phyloP scores from a whole-genome alignment of 2,888 invertebrate genomes.

The Pseudococcus viburni region DNA sequence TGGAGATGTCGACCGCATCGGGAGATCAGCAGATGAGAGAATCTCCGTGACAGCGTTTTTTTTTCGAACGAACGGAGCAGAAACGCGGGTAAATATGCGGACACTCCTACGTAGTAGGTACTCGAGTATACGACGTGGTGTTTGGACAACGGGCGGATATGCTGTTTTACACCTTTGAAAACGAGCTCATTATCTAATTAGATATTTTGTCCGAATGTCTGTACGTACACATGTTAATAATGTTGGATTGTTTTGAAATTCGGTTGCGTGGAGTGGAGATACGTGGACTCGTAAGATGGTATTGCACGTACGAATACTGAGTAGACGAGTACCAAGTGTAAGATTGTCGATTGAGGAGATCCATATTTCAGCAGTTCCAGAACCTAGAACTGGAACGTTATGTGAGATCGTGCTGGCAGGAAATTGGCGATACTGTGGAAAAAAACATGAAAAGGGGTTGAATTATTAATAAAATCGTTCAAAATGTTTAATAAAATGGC shows the following conservation, averaged over 20 bases:
- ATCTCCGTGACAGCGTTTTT: background rate
- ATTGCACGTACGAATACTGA: no score
- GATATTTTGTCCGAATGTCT: slow-evolving; percentile 5
- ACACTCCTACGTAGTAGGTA: slow-evolving; percentile 5
- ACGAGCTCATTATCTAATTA: slow-evolving; percentile 51
- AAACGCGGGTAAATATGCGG: slow-evolving; percentile 32
- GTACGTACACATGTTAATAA: background rate
- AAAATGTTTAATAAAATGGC: no score
- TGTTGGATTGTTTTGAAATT: background rate
- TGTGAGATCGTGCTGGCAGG: no score
- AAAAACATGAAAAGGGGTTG: no score
- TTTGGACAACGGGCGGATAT: background rate
- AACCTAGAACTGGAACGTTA: no score
- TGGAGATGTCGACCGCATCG: background rate
- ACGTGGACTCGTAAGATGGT: background rate
- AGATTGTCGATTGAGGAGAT: no score
- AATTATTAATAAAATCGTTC: no score
- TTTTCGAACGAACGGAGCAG: background rate
- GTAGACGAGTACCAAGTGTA: no score
- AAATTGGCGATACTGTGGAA: no score
- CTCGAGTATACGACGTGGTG: background rate
- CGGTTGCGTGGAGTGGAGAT: background rate
- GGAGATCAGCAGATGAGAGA: background rate
- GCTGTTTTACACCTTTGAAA: slow-evolving; percentile 17
- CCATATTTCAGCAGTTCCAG: no score